Conservation (phyloP, 2,888 invertebrate genomes). For the Chelonus formosanus region DNA sequence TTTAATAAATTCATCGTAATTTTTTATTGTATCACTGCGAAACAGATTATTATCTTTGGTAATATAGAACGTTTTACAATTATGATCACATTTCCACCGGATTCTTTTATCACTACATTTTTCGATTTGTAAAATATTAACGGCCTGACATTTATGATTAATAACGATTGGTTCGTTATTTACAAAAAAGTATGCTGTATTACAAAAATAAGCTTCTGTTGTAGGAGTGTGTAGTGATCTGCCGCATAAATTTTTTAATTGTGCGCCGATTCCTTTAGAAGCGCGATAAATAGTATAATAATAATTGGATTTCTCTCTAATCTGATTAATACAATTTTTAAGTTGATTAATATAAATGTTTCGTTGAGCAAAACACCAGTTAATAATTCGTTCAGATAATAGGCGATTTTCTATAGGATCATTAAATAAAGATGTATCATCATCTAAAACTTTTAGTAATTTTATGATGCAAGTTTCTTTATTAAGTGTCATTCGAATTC, state of each 20-base stretch:
- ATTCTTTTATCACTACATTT: conserved; percentile 20
- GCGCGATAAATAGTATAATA: too few species aligned
- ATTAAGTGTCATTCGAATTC: too few species aligned
- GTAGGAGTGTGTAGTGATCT: background rate
- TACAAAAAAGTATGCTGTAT: background rate
- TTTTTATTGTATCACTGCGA: conserved; percentile 31
- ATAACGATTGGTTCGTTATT: conserved; percentile 29
- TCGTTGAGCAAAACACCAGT: too few species aligned
- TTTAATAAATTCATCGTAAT: background rate
- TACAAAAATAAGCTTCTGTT: conserved; percentile 1
- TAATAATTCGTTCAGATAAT: too few species aligned
- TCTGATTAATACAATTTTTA: too few species aligned
- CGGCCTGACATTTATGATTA: conserved; percentile 29
- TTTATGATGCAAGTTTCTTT: too few species aligned
- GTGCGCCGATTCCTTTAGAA: too few species aligned
- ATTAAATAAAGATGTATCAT: too few species aligned
- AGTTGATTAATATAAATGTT: too few species aligned
- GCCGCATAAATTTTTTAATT: background rate
- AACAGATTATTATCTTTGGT: conserved; percentile 1
- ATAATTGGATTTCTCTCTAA: too few species aligned
- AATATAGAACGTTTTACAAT: conserved; percentile 22
- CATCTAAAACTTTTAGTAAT: too few species aligned
- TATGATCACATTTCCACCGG: conserved; percentile 31
- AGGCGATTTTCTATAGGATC: too few species aligned
- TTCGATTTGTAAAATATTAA: conserved; percentile 31